These are phyloP conservation scores for Calameuta pallipes DNA, from an alignment of 2,888 invertebrate species.

Conservation along the genomic window DNA sequence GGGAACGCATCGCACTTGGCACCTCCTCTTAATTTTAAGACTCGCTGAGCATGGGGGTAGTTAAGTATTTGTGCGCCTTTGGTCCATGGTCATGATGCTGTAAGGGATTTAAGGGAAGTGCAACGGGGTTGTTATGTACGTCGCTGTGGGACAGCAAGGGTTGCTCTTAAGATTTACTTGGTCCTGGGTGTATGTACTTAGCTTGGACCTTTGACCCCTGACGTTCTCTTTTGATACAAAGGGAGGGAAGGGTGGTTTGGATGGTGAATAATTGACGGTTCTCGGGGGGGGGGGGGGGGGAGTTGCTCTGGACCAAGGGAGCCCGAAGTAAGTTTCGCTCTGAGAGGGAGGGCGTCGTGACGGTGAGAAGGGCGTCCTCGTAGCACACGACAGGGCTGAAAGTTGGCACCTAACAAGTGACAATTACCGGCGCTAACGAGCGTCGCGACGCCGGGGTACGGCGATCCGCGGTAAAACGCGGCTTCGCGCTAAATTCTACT, in stretches of 20 bases:
- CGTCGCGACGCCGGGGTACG: constrained; percentile 8
- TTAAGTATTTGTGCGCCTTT: not conserved
- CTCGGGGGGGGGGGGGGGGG: not conserved
- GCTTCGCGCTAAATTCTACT: not conserved
- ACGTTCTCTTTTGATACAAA: not conserved
- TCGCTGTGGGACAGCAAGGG: not conserved
- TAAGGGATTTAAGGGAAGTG: not conserved
- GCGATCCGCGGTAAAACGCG: not conserved
- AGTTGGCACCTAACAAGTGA: constrained; percentile 52
- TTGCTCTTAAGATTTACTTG: not conserved
- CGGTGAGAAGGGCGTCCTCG: constrained; percentile 8
- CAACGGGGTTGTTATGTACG: not conserved
- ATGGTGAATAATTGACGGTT: not conserved
- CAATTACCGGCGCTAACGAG: constrained; percentile 55
- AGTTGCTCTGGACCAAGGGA: not conserved
- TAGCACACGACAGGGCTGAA: constrained; percentile 24
- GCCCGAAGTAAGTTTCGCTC: constrained; percentile 18
- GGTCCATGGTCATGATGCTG: not conserved
- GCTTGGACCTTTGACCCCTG: not conserved
- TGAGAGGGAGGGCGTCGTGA: constrained; percentile 34
- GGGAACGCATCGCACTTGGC: not conserved
- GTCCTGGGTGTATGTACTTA: not conserved
- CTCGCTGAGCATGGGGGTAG: not conserved
- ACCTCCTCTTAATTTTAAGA: not conserved
- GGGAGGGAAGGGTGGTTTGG: not conserved